These are phyloP conservation scores for Sus cebifrons DNA, from an alignment of 2,797 vertebrate genomes.

Conservation along the genomic window DNA sequence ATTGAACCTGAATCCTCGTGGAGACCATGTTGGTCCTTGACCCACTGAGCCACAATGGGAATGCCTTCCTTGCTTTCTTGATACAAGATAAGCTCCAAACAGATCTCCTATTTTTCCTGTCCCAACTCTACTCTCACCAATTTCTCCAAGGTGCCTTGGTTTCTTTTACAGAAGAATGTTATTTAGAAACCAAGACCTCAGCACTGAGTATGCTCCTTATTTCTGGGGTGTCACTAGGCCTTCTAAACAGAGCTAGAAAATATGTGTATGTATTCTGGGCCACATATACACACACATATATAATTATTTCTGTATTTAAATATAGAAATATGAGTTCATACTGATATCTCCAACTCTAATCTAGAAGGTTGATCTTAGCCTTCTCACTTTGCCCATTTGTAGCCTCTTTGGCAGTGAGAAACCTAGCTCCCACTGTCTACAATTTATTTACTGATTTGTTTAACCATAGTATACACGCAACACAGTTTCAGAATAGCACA, in stretches of 20 bases:
- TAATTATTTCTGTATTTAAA: background rate
- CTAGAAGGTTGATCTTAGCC: background rate
- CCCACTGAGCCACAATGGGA: too few relatives aligned
- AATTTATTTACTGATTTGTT: background rate
- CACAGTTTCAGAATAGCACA: constrained; percentile 19
- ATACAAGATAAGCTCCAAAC: background rate
- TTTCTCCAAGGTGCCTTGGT: background rate
- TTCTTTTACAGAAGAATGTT: constrained; percentile 37
- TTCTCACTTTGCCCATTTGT: background rate
- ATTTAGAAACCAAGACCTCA: constrained; percentile 12
- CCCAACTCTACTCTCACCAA: background rate
- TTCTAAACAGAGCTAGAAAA: background rate
- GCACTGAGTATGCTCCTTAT: background rate
- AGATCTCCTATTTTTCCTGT: background rate
- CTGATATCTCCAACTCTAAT: background rate
- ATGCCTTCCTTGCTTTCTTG: background rate
- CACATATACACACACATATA: background rate
- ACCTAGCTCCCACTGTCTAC: background rate
- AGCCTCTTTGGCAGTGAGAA: background rate
- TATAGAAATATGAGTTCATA: constrained; percentile 34
- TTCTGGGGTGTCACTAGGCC: background rate
- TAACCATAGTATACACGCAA: background rate
- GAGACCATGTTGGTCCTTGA: too few relatives aligned
- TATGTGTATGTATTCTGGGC: too few relatives aligned
- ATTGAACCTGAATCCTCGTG: too few relatives aligned